Base-by-base conservation (phyloP, 2,888 invertebrate species). In the Hyppa rectilinea region DNA sequence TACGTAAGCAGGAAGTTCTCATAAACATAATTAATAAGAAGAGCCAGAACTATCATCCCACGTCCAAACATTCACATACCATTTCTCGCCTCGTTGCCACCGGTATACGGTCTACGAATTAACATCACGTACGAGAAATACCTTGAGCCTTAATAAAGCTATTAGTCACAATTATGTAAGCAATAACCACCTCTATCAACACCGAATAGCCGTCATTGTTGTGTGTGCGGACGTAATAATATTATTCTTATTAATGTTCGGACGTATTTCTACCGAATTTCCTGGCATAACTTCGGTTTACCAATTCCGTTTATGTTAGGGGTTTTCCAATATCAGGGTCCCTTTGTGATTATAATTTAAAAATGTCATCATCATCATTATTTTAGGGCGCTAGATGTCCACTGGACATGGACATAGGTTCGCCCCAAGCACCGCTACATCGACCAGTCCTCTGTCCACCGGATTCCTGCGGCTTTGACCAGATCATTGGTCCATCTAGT, bases 151-250 rank as follows among this genome's bases (percentile, higher is more conserved):
- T 55, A 61, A 78, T 55, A 62, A 75, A 36, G n/a, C 53, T 53
- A 52, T 70, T 62, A 43, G 40, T 38, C 36, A 50, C 47, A 20
- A 70, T 66, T 53, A 36, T 40, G 43, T 53, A 64, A 69, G 77
- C 73, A 69, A 80, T 77, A 80, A 69, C 31, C 38, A 12, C 17
- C 66, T 50, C 45, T 80, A 67, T 64, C 31, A 31, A 53, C 47
- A 50, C 17, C 36, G 10, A 50, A 72, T 77, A 73, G 23, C 20
- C 53, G 17, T 50, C 50, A 67, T 58, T 66, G 49, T 77, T 36
- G 38, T 49, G 43, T 72, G 58, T 34, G 31, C 43, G 60, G 26
- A 45, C 36, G 47, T 29, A 29, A 53, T 45, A 50, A 53, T 56
- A 76, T 60, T 76, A 62, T 59, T 52, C 31, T 36, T 45, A 52